phyloP scores from a whole-genome alignment of 2,113 vertebrate species.

The Azemiops feae region DNA sequence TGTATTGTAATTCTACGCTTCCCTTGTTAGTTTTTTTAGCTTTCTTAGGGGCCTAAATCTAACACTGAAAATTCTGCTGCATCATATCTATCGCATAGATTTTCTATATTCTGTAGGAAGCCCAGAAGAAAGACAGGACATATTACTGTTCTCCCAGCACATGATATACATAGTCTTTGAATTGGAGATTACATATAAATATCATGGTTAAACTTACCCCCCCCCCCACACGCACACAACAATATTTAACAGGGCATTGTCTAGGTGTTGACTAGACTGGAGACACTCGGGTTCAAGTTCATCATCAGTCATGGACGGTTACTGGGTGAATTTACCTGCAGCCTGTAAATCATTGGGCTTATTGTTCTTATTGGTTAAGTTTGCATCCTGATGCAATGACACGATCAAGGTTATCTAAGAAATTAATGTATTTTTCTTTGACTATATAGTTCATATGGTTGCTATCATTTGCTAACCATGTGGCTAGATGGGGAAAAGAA shows the following conservation, averaged over 20 bases:
- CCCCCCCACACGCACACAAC: neutral
- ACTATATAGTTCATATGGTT: neutral
- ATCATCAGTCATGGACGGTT: neutral
- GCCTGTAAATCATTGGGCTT: neutral
- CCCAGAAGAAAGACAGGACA: neutral
- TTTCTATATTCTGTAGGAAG: neutral
- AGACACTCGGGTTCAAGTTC: neutral
- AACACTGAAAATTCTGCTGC: neutral
- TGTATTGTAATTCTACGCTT: neutral
- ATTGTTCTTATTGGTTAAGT: neutral
- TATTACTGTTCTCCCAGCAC: neutral
- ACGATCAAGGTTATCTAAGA: neutral
- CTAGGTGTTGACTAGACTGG: neutral
- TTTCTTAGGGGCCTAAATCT: neutral
- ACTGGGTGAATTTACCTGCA: neutral
- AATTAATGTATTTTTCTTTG: constrained; percentile 1
- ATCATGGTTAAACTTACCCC: neutral
- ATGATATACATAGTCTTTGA: neutral
- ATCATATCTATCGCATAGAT: neutral
- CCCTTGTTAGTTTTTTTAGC: neutral
- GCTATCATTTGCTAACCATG: neutral
- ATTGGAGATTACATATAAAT: neutral
- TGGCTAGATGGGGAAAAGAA: neutral
- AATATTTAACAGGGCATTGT: neutral
- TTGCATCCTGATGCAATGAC: neutral